Percentiles rank a stretch among this genome's conserved stretches.
Conservation (phyloP, 2,888 invertebrate genomes). For the Brachyopa scutellaris region DNA sequence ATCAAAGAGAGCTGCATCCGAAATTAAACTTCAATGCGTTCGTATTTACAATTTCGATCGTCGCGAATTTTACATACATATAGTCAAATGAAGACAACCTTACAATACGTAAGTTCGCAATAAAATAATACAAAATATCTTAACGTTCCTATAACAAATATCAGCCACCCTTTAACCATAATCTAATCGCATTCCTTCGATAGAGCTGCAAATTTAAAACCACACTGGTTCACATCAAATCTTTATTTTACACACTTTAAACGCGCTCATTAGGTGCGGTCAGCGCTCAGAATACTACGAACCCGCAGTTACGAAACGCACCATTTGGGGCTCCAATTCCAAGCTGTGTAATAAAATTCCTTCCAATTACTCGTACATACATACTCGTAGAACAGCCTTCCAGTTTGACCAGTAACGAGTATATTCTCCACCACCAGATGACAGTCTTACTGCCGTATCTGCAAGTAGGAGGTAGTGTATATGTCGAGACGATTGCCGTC, state of each 20-base stretch:
- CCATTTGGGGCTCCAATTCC: conserved; percentile 3
- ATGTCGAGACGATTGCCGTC: background rate
- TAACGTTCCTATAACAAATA: background rate
- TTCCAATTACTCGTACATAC: conserved; percentile 45
- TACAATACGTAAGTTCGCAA: no score
- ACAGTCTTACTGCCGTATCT: background rate
- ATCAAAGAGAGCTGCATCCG: no score
- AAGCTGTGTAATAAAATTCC: conserved; percentile 36
- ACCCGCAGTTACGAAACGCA: conserved; percentile 2
- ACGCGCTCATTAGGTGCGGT: conserved; percentile 37
- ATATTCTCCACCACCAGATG: background rate
- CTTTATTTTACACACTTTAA: conserved; percentile 23
- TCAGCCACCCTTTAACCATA: background rate
- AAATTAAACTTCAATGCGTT: no score
- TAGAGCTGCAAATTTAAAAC: conserved; percentile 39
- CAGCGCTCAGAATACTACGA: conserved; percentile 11
- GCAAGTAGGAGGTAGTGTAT: background rate
- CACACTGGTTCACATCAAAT: background rate
- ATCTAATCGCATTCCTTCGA: background rate
- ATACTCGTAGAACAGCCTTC: no score
- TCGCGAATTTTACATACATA: no score
- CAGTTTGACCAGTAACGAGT: conserved; percentile 40
- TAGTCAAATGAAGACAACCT: no score
- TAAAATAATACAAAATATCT: no score
- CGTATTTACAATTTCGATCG: no score